Conservation (phyloP, 2,888 invertebrate species). For the Patella caerulea region DNA sequence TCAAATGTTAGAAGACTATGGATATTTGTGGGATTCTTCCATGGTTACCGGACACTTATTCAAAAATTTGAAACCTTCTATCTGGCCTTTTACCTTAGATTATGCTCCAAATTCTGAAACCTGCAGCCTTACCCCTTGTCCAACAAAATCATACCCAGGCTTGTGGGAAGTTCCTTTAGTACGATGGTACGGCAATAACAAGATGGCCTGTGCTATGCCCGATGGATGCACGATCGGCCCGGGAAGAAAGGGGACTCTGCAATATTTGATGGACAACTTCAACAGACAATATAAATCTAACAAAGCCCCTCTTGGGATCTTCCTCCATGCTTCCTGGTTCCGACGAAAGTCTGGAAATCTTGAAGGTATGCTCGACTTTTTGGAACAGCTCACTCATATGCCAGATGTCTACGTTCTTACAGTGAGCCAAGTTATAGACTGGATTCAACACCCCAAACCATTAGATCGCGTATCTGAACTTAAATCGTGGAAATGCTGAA, state of each 20-base stretch:
- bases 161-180: conserved; percentile 79
- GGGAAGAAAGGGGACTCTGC: conserved; percentile 34
- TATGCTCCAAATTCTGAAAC: conserved; percentile 66
- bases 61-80: conserved; percentile 85
- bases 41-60: conserved; percentile 89
- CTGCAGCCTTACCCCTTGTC: conserved; percentile 45
- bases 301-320: conserved; percentile 84
- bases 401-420: conserved; percentile 49
- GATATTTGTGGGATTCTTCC: conserved; percentile 93
- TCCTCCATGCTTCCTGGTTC: conserved; percentile 87
- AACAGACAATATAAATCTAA: conserved; percentile 78
- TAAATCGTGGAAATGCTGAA: conserved; percentile 34
- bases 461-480: conserved; percentile 26
- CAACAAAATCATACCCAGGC: conserved; percentile 70
- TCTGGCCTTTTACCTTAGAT: conserved; percentile 95
- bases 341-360: conserved; percentile 38
- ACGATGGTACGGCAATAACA: conserved; percentile 50
- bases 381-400: conserved; percentile 35
- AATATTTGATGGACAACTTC: conserved; percentile 82
- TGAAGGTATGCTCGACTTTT: conserved; percentile 40
- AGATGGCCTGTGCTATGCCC: conserved; percentile 54
- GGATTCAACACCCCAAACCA: conserved; percentile 44
- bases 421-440: conserved; percentile 43
- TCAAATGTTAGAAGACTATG: conserved; percentile 94
- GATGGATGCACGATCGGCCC: conserved; percentile 44